Evolutionary conservation across 2,888 invertebrate species (phyloP), one percentile per base, ranked within the genome.

Genomic region (Hoplodrina blanda): DNA sequence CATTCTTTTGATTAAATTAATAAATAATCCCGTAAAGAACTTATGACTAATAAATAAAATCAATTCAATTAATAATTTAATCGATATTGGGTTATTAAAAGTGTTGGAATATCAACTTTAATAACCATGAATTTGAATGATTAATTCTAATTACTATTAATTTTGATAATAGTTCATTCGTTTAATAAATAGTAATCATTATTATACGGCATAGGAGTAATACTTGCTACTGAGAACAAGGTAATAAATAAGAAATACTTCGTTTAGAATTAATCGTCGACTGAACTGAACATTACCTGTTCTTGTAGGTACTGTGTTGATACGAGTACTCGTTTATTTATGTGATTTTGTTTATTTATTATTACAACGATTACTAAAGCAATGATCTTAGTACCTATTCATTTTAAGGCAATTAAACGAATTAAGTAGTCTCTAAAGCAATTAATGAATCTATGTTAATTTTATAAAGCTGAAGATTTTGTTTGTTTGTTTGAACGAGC

Each of bases 201-300:
- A 52, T 52, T 30, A 63, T 59, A 53, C 61, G 62, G 57, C 46
- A 64, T 46, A 50, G 33, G 53, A 62, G 52, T 56, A 62, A 62
- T 55, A 70, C 57, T 50, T 25, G 57, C 25, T 68, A 64, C 59
- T 49, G 25, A 65, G 20, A 70, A 71, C 66, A 55, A 50, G 63
- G 55, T 55, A 46, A 76, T 79, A 71, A 80, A 78, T 75, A 75
- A 60, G 19, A 55, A 66, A 76, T 66, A 66, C 53, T 25, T 53
- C 19, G 63, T 41, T 33, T 7, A 37, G 25, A 61, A 63, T 68
- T 46, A 63, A 68, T 59, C 33, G 50, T 30, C 25, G 25, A 56
- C 19, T 13, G 25, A 25, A 56, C 25, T 10, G 25, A 25, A 56
- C 15, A 37, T 60, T 69, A 67, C 41, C 37, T 33, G 52, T 60